Evolutionary conservation across 2,797 vertebrate genomes (phyloP).

Genomic region (Darevskia mixta): DNA sequence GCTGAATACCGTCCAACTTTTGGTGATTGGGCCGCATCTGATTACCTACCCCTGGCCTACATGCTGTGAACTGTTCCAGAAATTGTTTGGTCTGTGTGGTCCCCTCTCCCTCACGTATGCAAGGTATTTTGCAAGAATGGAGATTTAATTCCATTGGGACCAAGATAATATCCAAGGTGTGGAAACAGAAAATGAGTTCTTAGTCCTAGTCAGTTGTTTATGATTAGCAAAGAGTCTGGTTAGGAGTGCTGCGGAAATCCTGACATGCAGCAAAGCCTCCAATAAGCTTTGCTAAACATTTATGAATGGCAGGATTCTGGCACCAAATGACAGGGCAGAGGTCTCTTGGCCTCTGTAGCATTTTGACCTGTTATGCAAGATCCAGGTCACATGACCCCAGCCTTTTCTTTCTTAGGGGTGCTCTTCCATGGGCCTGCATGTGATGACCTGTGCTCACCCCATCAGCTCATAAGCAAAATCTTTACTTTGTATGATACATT

Average conservation of each 20-base stretch:
- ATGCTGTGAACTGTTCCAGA: conserved; percentile 50
- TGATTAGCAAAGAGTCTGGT: conserved; percentile 24
- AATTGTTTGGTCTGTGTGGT: conserved; percentile 28
- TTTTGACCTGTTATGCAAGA: conserved; percentile 19
- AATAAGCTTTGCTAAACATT: neutral
- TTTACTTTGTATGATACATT: no score
- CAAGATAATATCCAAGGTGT: conserved; percentile 41
- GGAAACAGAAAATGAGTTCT: conserved; percentile 32
- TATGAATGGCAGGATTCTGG: conserved; percentile 24
- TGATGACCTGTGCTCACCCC: conserved; percentile 34
- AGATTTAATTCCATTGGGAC: conserved; percentile 44
- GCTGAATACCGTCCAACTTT: no score
- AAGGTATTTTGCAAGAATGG: conserved; percentile 57
- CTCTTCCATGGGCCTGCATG: neutral
- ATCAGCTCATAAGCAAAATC: conserved; percentile 12
- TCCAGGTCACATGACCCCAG: neutral
- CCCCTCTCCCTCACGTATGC: conserved; percentile 22
- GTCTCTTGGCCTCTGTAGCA: neutral
- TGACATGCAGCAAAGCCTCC: neutral
- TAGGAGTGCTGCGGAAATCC: conserved; percentile 24
- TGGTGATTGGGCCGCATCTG: no score
- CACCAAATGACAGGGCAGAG: neutral
- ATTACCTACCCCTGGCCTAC: no score
- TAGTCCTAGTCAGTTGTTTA: conserved; percentile 56
- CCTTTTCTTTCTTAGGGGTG: neutral